Percentiles rank a stretch among this genome's conserved stretches.
Conservation (phyloP, 1,140 invertebrate genomes). For the Lepidurus apus region DNA sequence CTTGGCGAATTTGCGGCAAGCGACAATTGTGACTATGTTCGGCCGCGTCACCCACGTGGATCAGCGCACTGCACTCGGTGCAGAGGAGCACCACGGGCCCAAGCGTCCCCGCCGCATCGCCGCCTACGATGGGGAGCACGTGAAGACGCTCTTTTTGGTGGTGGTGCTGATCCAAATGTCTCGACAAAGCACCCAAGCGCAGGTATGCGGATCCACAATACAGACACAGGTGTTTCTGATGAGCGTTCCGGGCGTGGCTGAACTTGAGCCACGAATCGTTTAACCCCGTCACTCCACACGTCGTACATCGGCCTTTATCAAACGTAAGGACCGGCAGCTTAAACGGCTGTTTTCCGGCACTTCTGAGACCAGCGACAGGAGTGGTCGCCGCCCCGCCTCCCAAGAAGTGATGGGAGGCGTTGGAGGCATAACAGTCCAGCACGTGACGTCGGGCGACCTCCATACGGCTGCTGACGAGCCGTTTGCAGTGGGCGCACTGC, state of each 20-base stretch:
- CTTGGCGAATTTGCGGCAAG: conserved; percentile 24
- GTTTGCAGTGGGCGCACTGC: background rate
- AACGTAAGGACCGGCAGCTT: conserved; percentile 30
- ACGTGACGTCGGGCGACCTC: background rate
- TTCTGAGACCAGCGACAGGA: background rate
- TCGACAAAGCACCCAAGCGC: conserved; percentile 23
- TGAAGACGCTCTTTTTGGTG: conserved; percentile 29
- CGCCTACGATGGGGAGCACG: background rate
- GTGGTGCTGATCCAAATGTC: conserved; percentile 29
- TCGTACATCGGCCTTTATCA: conserved; percentile 10
- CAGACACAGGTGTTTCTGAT: conserved; percentile 31
- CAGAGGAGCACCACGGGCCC: conserved; percentile 29
- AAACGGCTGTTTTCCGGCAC: conserved; percentile 19
- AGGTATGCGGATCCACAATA: conserved; percentile 30
- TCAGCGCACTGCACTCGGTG: conserved; percentile 31
- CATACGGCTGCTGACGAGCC: background rate
- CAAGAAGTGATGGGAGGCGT: background rate
- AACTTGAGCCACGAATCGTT: conserved; percentile 31
- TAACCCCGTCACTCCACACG: conserved; percentile 29
- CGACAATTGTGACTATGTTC: conserved; percentile 30
- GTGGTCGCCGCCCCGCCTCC: background rate
- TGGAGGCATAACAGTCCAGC: background rate
- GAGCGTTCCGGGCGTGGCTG: conserved; percentile 27
- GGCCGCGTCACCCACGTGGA: conserved; percentile 32
- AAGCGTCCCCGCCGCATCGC: conserved; percentile 14